A percentile compares a stretch with the other conserved stretches of the same genome.
phyloP scores from a whole-genome alignment of 2,888 invertebrate genomes.

The Latheticus oryzae region DNA sequence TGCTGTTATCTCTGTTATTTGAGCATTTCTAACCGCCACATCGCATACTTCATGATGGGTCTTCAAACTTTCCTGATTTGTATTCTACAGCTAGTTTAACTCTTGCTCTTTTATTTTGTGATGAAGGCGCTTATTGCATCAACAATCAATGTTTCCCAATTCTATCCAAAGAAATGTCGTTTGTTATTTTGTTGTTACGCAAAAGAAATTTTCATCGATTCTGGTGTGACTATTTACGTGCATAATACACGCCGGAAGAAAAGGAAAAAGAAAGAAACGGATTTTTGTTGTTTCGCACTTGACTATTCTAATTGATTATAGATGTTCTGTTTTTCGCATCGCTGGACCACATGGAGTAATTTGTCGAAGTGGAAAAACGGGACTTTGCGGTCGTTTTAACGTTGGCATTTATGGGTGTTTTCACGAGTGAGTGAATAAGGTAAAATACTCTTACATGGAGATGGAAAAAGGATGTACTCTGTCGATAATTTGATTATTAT shows the following conservation, averaged over 20 bases:
- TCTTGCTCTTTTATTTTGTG: constrained; percentile 59
- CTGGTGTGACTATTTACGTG: background rate
- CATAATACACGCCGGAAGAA: constrained; percentile 1
- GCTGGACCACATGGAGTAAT: constrained; percentile 46
- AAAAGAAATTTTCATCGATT: background rate
- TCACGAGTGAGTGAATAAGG: constrained; percentile 11
- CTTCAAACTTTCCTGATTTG: constrained; percentile 42
- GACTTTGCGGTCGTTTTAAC: constrained; percentile 32
- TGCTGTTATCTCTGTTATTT: constrained; percentile 19
- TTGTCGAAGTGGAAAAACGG: constrained; percentile 34
- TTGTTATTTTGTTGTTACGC: constrained; percentile 3
- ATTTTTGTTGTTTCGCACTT: constrained; percentile 6
- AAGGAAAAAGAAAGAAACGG: constrained; percentile 1
- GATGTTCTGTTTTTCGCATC: constrained; percentile 47
- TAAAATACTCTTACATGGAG: too few species aligned
- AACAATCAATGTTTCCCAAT: constrained; percentile 56
- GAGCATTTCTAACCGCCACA: constrained; percentile 1
- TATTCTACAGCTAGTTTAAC: constrained; percentile 32
- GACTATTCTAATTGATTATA: constrained; percentile 39
- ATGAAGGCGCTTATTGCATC: constrained; percentile 54
- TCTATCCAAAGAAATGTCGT: constrained; percentile 32
- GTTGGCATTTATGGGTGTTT: constrained; percentile 19
- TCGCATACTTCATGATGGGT: constrained; percentile 22
- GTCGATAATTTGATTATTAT: too few species aligned
- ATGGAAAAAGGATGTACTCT: too few species aligned